Conservation (phyloP, 1,140 invertebrate species). For the Brachionus sp. region DNA sequence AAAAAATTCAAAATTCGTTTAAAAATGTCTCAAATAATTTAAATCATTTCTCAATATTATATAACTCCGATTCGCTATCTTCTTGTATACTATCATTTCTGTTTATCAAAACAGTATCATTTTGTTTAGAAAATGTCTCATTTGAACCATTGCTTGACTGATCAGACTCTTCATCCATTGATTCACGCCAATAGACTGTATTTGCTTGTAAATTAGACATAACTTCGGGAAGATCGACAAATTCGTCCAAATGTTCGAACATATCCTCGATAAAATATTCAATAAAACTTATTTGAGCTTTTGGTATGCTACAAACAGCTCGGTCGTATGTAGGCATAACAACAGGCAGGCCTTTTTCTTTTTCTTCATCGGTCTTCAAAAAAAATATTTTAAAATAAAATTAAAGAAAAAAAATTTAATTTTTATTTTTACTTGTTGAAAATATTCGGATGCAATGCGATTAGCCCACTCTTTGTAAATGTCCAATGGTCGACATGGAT, state of each 20-base stretch:
- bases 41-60: constrained; percentile 1
- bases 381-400: neutral
- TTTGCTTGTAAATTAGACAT: constrained; percentile 41
- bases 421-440: constrained; percentile 66
- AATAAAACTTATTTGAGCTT: constrained; percentile 91
- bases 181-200: constrained; percentile 35
- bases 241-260: constrained; percentile 86
- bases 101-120: neutral
- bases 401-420: constrained; percentile 42
- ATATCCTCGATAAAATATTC: constrained; percentile 94
- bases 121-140: neutral
- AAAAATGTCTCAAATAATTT: neutral
- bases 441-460: constrained; percentile 83
- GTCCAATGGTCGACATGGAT: constrained; percentile 77
- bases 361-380: constrained; percentile 84
- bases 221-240: constrained; percentile 25
- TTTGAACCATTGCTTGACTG: neutral
- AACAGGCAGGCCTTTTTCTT: constrained; percentile 74
- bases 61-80: constrained; percentile 13
- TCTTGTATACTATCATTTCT: constrained; percentile 20
- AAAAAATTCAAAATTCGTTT: neutral
- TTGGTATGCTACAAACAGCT: constrained; percentile 84
- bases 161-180: neutral
- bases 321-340: constrained; percentile 95
- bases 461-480: constrained; percentile 85